Evolutionary conservation across 2,888 invertebrate species (phyloP).

Genomic region (Auanema sp.): DNA sequence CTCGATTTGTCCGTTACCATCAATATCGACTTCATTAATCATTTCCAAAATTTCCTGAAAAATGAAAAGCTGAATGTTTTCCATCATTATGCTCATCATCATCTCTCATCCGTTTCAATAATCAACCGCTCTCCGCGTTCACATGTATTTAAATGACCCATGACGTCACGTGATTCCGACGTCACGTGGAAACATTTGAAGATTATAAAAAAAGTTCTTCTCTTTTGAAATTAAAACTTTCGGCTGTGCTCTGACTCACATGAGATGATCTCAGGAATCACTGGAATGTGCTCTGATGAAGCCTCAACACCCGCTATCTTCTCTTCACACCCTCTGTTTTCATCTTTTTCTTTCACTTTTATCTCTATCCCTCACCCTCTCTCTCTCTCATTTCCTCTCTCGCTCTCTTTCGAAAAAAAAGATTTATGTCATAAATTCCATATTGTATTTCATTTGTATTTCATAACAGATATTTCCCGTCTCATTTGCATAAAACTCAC

Average conservation of each 20-base stretch:
- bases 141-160: no score
- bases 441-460: no score
- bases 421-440: no score
- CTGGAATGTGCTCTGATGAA: no score
- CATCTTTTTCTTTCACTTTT: background rate
- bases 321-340: no score
- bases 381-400: background rate
- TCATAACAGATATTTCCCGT: no score
- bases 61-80: conserved; percentile 1
- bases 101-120: background rate
- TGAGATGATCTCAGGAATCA: no score
- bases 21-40: conserved; percentile 64
- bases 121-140: no score
- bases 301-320: no score
- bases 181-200: no score
- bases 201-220: no score
- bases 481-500: conserved; percentile 20
- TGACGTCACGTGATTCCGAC: no score
- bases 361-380: background rate
- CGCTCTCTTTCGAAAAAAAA: background rate
- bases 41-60: conserved; percentile 63
- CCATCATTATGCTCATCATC: background rate
- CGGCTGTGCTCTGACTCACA: background rate
- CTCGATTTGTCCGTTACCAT: conserved; percentile 62
- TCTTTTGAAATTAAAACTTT: background rate